These are phyloP conservation scores for Calephelis nemesis DNA, from an alignment of 1,140 invertebrate species.

Conservation along the genomic window DNA sequence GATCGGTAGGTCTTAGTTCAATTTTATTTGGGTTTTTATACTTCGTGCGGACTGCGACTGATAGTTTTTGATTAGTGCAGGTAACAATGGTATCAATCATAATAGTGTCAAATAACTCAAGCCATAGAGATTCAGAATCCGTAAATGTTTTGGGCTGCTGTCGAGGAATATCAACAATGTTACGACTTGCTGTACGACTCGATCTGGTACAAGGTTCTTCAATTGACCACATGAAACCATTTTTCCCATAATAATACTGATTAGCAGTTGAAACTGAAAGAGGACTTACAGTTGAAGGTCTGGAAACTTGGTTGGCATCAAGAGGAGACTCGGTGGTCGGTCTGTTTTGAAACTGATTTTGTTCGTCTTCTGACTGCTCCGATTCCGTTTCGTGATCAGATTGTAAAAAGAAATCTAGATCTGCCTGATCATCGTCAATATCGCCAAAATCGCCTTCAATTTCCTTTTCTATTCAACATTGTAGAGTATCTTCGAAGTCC, in stretches of 20 bases:
- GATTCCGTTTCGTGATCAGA: slow-evolving; percentile 29
- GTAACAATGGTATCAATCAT: slow-evolving; percentile 27
- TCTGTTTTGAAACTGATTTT: slow-evolving; percentile 17
- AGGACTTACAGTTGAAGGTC: slow-evolving; percentile 26
- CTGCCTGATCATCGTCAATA: slow-evolving; percentile 34
- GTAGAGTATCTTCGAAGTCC: slow-evolving; percentile 28
- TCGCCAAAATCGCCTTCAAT: slow-evolving; percentile 33
- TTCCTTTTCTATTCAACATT: slow-evolving; percentile 25
- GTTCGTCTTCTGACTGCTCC: slow-evolving; percentile 27
- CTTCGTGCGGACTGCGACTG: slow-evolving; percentile 22
- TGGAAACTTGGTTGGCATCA: slow-evolving; percentile 26
- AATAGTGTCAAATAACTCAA: slow-evolving; percentile 27
- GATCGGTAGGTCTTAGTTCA: slow-evolving; percentile 30
- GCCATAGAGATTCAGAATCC: slow-evolving; percentile 25
- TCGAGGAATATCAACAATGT: slow-evolving; percentile 28
- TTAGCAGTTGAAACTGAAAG: slow-evolving; percentile 24
- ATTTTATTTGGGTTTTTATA: slow-evolving; percentile 29
- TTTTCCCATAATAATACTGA: slow-evolving; percentile 27
- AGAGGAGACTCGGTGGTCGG: slow-evolving; percentile 14
- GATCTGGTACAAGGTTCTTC: slow-evolving; percentile 26
- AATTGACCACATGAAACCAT: slow-evolving; percentile 29
- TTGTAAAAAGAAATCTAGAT: slow-evolving; percentile 30
- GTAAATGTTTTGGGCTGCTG: slow-evolving; percentile 26
- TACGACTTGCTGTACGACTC: slow-evolving; percentile 26
- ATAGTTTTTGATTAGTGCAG: slow-evolving; percentile 27